These are phyloP conservation scores for Dynastes hyllus DNA, from an alignment of 2,888 invertebrate genomes.

Conservation along the genomic window DNA sequence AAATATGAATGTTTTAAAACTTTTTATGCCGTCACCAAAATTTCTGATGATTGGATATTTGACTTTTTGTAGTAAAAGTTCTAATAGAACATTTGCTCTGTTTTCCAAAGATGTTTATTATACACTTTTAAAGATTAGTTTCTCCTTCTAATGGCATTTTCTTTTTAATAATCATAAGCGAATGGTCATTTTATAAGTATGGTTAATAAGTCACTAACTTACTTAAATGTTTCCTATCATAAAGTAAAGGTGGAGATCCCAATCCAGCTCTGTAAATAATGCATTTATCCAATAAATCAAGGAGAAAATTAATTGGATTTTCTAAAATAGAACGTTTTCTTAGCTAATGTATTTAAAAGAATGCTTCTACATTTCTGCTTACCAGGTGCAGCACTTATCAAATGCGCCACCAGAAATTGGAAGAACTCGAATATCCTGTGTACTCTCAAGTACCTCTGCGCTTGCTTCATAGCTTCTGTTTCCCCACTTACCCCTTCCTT, in stretches of 20 bases:
- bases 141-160: no score
- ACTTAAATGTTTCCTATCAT: slow-evolving; percentile 66
- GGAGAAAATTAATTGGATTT: slow-evolving; percentile 70
- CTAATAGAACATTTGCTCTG: no score
- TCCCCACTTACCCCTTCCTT: slow-evolving; percentile 50
- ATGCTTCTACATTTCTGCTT: slow-evolving; percentile 2
- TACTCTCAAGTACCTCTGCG: slow-evolving; percentile 67
- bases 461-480: slow-evolving; percentile 65
- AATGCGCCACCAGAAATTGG: slow-evolving; percentile 70
- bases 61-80: no score
- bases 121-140: no score
- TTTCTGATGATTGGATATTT: no score
- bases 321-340: slow-evolving; percentile 57
- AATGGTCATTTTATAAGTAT: no score
- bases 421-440: slow-evolving; percentile 71
- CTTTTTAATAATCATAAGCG: no score
- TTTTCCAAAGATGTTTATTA: no score
- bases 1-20: no score
- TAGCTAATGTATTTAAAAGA: background rate
- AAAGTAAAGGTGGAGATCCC: slow-evolving; percentile 70
- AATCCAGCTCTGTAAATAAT: slow-evolving; percentile 70
- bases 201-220: slow-evolving; percentile 18
- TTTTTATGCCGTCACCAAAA: no score
- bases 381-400: slow-evolving; percentile 68
- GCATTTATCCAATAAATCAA: slow-evolving; percentile 70